Conservation (phyloP, 2,113 vertebrate genomes). For the Entelurus aequoreus region DNA sequence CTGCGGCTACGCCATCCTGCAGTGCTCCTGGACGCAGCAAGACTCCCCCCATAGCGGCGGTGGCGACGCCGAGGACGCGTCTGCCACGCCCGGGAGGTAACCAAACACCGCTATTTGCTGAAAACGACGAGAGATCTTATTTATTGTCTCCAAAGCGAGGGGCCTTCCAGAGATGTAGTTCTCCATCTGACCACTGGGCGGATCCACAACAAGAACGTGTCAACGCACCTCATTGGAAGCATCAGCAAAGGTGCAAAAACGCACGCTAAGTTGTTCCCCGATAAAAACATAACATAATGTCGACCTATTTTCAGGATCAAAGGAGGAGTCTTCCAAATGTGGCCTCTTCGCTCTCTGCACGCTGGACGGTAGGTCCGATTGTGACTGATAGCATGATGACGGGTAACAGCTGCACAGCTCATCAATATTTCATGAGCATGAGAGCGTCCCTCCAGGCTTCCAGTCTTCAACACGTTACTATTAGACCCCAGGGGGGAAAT, state of each 20-base stretch:
- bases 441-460: not conserved
- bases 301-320: constrained; percentile 56
- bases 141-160: constrained; percentile 66
- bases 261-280: not conserved
- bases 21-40: constrained; percentile 86
- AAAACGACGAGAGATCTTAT: not conserved
- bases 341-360: constrained; percentile 96
- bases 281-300: not conserved
- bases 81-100: constrained; percentile 56
- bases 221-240: constrained; percentile 92
- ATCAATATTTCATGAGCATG: not conserved
- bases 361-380: constrained; percentile 82
- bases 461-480: not conserved
- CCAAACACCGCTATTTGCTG: not conserved
- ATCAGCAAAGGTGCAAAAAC: constrained; percentile 75
- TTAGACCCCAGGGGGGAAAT: not conserved
- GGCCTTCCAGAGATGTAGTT: constrained; percentile 78
- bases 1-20: constrained; percentile 88
- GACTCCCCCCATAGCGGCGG: constrained; percentile 19
- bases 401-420: not conserved
- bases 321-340: constrained; percentile 72
- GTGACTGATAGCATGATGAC: too few species aligned
- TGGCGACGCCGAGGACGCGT: constrained; percentile 53
- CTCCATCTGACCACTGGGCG: constrained; percentile 90
- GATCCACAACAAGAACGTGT: constrained; percentile 98